Evolutionary conservation across 2,113 vertebrate species (phyloP), one percentile per base, ranked within the genome.

Genomic region (Rhineura floridana): DNA sequence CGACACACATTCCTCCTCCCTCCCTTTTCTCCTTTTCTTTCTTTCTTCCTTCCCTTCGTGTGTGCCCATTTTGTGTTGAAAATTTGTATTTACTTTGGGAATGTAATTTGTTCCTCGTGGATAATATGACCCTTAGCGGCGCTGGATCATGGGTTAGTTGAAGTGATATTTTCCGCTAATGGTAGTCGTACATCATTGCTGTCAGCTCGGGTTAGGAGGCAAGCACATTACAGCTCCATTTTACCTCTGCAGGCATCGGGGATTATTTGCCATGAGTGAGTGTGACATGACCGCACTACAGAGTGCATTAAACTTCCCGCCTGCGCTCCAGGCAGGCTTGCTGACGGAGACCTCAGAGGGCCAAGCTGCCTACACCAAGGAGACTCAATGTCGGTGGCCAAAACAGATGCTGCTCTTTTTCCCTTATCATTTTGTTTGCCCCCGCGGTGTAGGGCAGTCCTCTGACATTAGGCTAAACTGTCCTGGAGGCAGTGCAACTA

Each of bases 121-220:
- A 98, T 99, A 99, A 99, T 98, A 98, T 99, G 99, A 99, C 99
- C 98, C 99, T 98, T 98, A 98, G 98, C 98, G 97, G 98, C 98
- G 98, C 97, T 97, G 98, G 98, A 99, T 99, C 98, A 99, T 98
- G 98, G 99, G 99, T 99, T 99, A 99, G 98, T 99, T 99, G 99
- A 99, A 99, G 98, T 99, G 99, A 99, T 99, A 99, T 99, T 99
- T 99, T 98, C 98, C 98, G 96, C 98, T 99, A 99, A 99, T 99
- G 98, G 98, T 98, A 98, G 98, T 99, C 99, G 98, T 99, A 99
- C 98, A 99, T 99, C 99, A 99, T 97, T 94, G 98, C 98, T 99
- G 98, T 99, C 99, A 99, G 98, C 98, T 97, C 96, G 96, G 98
- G 99, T 99, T 99, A 99, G 98, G 98, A 99, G 98, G 98, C 98